phyloP scores from a whole-genome alignment of 2,888 invertebrate species.

The Perizoma affinitatum region DNA sequence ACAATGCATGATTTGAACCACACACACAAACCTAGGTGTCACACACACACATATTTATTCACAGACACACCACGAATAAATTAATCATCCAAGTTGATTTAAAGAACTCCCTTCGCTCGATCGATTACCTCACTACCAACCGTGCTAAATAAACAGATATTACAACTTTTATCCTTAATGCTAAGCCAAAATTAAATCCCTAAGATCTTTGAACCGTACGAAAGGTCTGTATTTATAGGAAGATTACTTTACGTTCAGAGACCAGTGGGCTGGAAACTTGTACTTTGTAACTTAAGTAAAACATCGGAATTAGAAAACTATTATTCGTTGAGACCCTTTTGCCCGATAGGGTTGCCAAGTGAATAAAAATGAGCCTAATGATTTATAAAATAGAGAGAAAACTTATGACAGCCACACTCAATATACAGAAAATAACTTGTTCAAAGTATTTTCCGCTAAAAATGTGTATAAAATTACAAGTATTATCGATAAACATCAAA shows the following conservation, averaged over 20 bases:
- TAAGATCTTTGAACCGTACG: conserved; percentile 21
- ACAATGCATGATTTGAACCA: no score
- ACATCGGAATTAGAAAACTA: conserved; percentile 25
- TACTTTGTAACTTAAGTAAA: conserved; percentile 28
- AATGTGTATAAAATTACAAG: no score
- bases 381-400: no score
- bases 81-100: no score
- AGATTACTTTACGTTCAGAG: conserved; percentile 26
- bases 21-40: no score
- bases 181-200: conserved; percentile 6
- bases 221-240: conserved; percentile 17
- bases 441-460: no score
- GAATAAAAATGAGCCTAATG: neutral
- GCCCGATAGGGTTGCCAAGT: conserved; percentile 16
- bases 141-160: neutral
- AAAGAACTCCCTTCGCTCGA: no score
- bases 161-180: neutral
- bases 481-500: no score
- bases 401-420: no score
- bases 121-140: neutral
- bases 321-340: conserved; percentile 15
- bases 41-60: no score
- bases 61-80: no score
- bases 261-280: conserved; percentile 26
- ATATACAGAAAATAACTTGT: no score